These are phyloP conservation scores for Anolis carolinensis DNA, from an alignment of 2,113 vertebrate species.

Conservation along the genomic window DNA sequence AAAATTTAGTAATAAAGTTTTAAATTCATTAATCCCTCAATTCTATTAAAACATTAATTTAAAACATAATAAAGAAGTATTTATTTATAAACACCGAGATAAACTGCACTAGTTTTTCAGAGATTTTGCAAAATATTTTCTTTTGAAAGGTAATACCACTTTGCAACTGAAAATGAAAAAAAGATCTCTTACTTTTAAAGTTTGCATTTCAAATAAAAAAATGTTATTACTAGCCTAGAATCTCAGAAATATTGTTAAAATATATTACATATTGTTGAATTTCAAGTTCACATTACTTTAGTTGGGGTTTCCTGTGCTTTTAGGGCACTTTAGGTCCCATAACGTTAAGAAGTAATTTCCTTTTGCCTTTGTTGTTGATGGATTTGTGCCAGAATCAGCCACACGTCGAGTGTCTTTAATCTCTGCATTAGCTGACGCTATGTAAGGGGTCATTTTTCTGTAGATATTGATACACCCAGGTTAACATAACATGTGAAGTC, in stretches of 20 bases:
- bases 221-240: background rate
- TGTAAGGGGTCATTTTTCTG: background rate
- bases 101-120: background rate
- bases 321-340: background rate
- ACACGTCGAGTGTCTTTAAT: constrained; percentile 4
- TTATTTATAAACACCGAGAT: background rate
- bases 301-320: constrained; percentile 15
- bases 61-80: too few relatives aligned
- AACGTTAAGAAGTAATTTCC: constrained; percentile 26
- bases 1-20: too few relatives aligned
- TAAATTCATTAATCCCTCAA: too few relatives aligned
- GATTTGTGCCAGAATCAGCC: constrained; percentile 1
- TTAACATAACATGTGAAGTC: background rate
- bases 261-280: background rate
- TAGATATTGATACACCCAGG: background rate
- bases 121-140: background rate
- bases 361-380: constrained; percentile 12
- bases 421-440: background rate
- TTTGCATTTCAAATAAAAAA: background rate
- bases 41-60: too few relatives aligned
- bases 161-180: constrained; percentile 1
- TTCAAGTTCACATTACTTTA: constrained; percentile 7
- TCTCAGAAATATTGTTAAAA: constrained; percentile 4
- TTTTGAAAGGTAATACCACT: background rate
- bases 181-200: background rate